These are phyloP conservation scores for Xylota segnis DNA, from an alignment of 2,888 invertebrate genomes.

Conservation along the genomic window DNA sequence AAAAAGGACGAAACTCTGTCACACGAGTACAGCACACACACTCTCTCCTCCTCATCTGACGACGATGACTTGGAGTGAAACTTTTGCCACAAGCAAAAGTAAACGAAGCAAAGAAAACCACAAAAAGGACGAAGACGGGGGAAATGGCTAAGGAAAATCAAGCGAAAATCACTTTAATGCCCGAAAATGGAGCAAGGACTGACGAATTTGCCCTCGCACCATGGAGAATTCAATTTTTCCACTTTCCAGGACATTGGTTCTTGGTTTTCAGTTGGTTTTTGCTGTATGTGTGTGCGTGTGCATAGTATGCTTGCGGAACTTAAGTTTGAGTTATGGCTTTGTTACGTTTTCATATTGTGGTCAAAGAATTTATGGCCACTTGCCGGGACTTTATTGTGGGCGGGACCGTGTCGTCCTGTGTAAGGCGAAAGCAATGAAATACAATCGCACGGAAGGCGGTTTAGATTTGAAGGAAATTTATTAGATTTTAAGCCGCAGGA, in stretches of 20 bases:
- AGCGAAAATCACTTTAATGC: conserved; percentile 58
- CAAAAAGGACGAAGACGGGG: conserved; percentile 6
- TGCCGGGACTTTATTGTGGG: conserved; percentile 12
- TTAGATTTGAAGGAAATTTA: conserved; percentile 9
- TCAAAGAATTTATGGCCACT: conserved; percentile 52
- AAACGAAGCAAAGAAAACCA: conserved; percentile 57
- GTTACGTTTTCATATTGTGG: conserved; percentile 57
- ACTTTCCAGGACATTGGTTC: conserved; percentile 49
- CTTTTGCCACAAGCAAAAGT: conserved; percentile 52
- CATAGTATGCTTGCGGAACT: conserved; percentile 1
- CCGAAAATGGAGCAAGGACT: conserved; percentile 30
- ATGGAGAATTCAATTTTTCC: conserved; percentile 48
- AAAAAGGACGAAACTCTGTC: conserved; percentile 54
- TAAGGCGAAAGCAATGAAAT: not conserved
- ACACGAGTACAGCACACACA: conserved; percentile 11
- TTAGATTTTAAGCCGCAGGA: conserved; percentile 12
- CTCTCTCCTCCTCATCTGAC: not conserved
- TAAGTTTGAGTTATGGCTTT: conserved; percentile 60
- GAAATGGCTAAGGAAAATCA: conserved; percentile 28
- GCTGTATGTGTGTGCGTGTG: not conserved
- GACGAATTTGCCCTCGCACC: conserved; percentile 38
- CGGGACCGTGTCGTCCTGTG: not conserved
- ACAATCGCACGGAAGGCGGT: not conserved
- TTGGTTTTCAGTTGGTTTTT: not conserved
- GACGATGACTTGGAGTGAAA: conserved; percentile 29